A percentile compares a stretch with the other conserved stretches of the same genome.
Evolutionary conservation across 2,888 invertebrate species (phyloP).

Genomic region (Tenodera sinensis): DNA sequence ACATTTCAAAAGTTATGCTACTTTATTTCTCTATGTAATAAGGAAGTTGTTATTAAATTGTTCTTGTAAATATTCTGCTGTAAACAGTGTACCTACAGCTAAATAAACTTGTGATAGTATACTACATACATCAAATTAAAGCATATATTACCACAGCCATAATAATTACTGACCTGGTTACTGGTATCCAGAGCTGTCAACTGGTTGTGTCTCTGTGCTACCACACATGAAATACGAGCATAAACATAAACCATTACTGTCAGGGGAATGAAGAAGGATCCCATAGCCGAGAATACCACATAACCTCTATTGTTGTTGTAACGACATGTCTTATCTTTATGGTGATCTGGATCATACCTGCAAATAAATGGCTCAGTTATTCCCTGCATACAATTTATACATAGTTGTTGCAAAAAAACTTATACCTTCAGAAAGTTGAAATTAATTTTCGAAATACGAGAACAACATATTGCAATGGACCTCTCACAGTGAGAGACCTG

Average conservation of each 20-base stretch:
- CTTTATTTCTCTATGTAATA: no score
- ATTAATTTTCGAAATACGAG: not conserved
- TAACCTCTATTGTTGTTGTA: slow-evolving; percentile 92
- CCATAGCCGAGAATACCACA: slow-evolving; percentile 92
- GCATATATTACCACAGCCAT: no score
- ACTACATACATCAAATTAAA: no score
- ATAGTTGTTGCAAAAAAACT: not conserved
- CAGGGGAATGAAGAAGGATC: slow-evolving; percentile 94
- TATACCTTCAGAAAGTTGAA: not conserved
- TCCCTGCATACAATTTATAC: not conserved
- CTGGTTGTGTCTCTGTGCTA: slow-evolving; percentile 74
- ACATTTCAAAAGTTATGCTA: no score
- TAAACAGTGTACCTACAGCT: no score
- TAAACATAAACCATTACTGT: slow-evolving; percentile 94
- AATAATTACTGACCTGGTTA: slow-evolving; percentile 10
- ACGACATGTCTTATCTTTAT: slow-evolving; percentile 65
- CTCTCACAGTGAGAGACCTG: no score
- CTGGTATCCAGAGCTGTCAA: slow-evolving; percentile 59
- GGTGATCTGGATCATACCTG: slow-evolving; percentile 71
- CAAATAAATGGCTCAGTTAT: slow-evolving; percentile 20
- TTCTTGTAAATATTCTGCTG: no score
- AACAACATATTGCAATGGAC: no score
- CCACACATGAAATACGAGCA: slow-evolving; percentile 80
- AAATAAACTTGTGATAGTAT: no score
- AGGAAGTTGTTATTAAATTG: no score